These are phyloP conservation scores for Oncopodura yosiiana DNA, from an alignment of 1,140 invertebrate species.

Conservation along the genomic window DNA sequence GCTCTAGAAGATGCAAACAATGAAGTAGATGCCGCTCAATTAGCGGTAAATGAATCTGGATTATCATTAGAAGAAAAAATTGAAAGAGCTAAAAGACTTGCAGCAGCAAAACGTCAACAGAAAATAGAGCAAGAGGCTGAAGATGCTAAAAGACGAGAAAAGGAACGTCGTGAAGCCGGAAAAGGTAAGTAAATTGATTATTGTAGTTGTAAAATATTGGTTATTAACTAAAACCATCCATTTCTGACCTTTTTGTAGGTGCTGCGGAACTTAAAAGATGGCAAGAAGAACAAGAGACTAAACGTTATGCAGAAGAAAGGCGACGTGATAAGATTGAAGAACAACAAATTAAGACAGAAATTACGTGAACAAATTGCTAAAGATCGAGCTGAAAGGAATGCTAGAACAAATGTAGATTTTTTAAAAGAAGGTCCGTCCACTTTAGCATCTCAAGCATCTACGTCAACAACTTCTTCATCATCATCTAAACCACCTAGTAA, in stretches of 20 bases:
- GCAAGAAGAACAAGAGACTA: conserved; percentile 63
- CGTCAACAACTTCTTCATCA: conserved; percentile 19
- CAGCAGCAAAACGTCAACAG: conserved; percentile 49
- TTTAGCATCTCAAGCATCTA: neutral
- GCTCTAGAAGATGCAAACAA: conserved; percentile 8
- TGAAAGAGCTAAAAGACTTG: conserved; percentile 45
- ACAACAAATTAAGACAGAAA: conserved; percentile 52
- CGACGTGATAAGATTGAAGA: conserved; percentile 62
- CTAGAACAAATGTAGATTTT: conserved; percentile 12
- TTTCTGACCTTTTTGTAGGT: no score
- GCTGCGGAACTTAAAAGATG: conserved; percentile 56
- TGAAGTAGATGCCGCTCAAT: neutral
- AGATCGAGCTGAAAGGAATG: conserved; percentile 46
- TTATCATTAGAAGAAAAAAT: conserved; percentile 39
- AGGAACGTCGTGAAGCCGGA: conserved; percentile 58
- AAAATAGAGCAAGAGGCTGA: conserved; percentile 55
- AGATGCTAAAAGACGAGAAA: conserved; percentile 54
- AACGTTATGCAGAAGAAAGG: conserved; percentile 51
- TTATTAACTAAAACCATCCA: no score
- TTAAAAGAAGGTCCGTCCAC: neutral
- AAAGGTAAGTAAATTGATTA: no score
- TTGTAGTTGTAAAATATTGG: no score
- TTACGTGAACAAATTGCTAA: conserved; percentile 64
- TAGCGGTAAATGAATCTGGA: conserved; percentile 35
- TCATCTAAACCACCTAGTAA: conserved; percentile 37